phyloP scores from a whole-genome alignment of 2,888 invertebrate species.

The Diarsia brunnea region DNA sequence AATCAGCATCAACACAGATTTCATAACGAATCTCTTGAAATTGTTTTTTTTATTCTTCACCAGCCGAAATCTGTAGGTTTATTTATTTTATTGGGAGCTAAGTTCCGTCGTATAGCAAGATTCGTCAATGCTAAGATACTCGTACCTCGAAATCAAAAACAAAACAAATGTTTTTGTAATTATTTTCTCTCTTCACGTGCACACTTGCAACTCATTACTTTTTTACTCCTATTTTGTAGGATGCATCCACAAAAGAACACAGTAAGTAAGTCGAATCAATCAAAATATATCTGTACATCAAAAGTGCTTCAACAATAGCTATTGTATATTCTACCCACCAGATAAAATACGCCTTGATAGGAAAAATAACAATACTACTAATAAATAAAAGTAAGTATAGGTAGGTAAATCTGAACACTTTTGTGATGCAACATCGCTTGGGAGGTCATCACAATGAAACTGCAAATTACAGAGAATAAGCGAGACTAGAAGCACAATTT shows the following conservation, averaged over 20 bases:
- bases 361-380: conserved; percentile 31
- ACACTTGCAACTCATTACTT: not conserved
- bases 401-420: conserved; percentile 32
- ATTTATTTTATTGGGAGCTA: too few relatives aligned
- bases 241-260: not conserved
- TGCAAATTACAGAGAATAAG: conserved; percentile 32
- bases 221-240: not conserved
- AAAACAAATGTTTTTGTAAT: too few relatives aligned
- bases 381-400: conserved; percentile 34
- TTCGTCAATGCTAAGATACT: too few relatives aligned
- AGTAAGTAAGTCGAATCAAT: conserved; percentile 4
- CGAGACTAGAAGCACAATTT: conserved; percentile 18
- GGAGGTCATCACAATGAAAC: conserved; percentile 23
- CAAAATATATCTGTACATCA: conserved; percentile 18
- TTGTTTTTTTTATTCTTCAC: not conserved
- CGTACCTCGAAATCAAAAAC: not conserved
- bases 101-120: not conserved
- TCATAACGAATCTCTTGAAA: too few relatives aligned
- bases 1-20: not conserved
- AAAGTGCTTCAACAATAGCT: conserved; percentile 25
- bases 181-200: too few relatives aligned
- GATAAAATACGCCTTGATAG: conserved; percentile 29
- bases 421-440: conserved; percentile 31
- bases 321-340: conserved; percentile 17
- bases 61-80: too few relatives aligned